Conservation (phyloP, 2,113 vertebrate species). For the Psammodynastes pulverulentus region DNA sequence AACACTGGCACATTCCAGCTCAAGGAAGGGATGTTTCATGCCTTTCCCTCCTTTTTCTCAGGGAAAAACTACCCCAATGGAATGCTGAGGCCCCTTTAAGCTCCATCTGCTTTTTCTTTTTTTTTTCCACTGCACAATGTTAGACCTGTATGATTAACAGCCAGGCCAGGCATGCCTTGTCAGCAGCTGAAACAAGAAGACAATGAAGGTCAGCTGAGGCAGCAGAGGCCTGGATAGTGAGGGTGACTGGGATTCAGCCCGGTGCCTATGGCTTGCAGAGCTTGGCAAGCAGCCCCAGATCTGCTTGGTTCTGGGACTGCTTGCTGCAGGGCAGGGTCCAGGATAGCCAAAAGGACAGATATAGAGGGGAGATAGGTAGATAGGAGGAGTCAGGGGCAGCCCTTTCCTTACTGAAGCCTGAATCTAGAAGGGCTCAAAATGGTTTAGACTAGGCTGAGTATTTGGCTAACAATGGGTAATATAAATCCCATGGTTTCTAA, state of each 20-base stretch:
- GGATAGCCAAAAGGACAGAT: background rate
- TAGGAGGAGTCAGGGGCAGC: background rate
- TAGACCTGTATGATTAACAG: background rate
- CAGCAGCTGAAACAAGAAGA: background rate
- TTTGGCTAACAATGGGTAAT: background rate
- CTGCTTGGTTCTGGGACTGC: background rate
- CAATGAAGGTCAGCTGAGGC: too few relatives aligned
- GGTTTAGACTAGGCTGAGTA: background rate
- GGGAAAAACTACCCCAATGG: background rate
- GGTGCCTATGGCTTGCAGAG: background rate
- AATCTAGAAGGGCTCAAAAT: background rate
- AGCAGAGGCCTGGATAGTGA: background rate
- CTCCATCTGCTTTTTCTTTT: background rate
- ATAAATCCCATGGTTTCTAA: background rate
- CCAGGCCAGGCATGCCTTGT: background rate
- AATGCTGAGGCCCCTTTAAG: background rate
- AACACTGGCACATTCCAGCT: background rate
- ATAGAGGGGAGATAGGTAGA: background rate
- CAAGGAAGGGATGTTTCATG: background rate
- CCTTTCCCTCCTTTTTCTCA: background rate
- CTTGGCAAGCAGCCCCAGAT: background rate
- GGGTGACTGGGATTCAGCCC: background rate
- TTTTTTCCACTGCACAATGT: background rate
- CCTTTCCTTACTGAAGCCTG: background rate
- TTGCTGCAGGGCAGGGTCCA: background rate